phyloP scores from a whole-genome alignment of 2,888 invertebrate genomes.

The Diadegma fenestrale region DNA sequence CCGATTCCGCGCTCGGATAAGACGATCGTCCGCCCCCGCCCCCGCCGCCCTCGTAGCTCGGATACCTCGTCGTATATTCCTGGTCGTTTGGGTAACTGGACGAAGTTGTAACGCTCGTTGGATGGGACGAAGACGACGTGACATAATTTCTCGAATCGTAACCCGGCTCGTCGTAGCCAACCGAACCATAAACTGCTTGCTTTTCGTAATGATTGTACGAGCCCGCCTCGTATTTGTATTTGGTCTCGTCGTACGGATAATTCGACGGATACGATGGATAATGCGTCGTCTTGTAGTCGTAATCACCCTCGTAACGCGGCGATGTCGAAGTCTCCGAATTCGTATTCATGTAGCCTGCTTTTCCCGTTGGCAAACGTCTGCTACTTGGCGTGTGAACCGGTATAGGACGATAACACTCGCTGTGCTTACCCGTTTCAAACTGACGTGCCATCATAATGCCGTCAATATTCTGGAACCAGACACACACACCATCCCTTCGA shows the following conservation, averaged over 20 bases:
- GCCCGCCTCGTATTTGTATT: slow-evolving; percentile 80
- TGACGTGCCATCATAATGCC: slow-evolving; percentile 85
- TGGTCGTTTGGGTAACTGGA: slow-evolving; percentile 74
- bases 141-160: slow-evolving; percentile 76
- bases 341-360: slow-evolving; percentile 79
- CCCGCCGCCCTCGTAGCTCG: slow-evolving; percentile 73
- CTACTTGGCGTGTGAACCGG: slow-evolving; percentile 82
- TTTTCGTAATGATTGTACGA: slow-evolving; percentile 77
- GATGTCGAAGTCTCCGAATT: slow-evolving; percentile 75
- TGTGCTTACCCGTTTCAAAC: slow-evolving; percentile 83
- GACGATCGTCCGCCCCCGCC: slow-evolving; percentile 69
- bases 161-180: slow-evolving; percentile 75
- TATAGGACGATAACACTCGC: slow-evolving; percentile 83
- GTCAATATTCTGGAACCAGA: slow-evolving; percentile 85
- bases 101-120: slow-evolving; percentile 55
- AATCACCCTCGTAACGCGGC: slow-evolving; percentile 80
- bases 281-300: slow-evolving; percentile 84
- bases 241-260: slow-evolving; percentile 83
- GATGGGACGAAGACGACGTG: slow-evolving; percentile 63
- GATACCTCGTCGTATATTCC: slow-evolving; percentile 77
- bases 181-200: slow-evolving; percentile 70
- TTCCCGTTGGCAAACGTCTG: slow-evolving; percentile 81
- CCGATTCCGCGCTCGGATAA: slow-evolving; percentile 70
- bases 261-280: slow-evolving; percentile 84
- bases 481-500: slow-evolving; percentile 83